Evolutionary conservation across 2,113 vertebrate species (phyloP).

Genomic region (Brachypteracias leptosomus): DNA sequence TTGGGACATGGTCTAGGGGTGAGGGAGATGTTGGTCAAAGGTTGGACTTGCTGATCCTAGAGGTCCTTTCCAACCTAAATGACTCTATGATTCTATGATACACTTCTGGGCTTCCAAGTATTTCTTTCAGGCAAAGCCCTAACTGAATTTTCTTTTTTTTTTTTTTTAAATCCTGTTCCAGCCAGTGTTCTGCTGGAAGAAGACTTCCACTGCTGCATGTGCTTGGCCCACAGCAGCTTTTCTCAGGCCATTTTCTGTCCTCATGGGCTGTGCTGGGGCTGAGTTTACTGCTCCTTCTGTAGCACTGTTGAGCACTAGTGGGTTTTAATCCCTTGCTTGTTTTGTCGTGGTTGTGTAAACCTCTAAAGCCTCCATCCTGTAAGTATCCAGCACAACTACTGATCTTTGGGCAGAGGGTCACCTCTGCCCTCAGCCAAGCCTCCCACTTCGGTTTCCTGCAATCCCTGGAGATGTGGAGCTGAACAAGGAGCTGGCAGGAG

Average conservation of each 20-base stretch:
- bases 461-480: conserved; percentile 46
- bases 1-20: too few species aligned
- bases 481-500: conserved; percentile 52
- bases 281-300: neutral
- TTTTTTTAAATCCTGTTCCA: neutral
- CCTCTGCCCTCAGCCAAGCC: too few species aligned
- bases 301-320: neutral
- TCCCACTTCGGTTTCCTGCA: conserved; percentile 57
- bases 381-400: neutral
- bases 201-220: neutral
- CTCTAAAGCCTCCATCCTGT: neutral
- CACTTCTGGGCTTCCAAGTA: neutral
- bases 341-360: neutral
- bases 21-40: too few species aligned
- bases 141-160: neutral
- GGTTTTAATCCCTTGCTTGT: conserved; percentile 17
- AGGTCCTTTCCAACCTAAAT: too few species aligned
- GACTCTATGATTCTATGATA: too few species aligned
- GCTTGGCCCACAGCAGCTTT: neutral
- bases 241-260: neutral
- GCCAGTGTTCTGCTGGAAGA: neutral
- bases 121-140: neutral
- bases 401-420: conserved; percentile 29
- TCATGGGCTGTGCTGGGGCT: neutral
- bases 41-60: too few species aligned